phyloP scores from a whole-genome alignment of 1,140 invertebrate species.

The Anadara kagoshimensis region DNA sequence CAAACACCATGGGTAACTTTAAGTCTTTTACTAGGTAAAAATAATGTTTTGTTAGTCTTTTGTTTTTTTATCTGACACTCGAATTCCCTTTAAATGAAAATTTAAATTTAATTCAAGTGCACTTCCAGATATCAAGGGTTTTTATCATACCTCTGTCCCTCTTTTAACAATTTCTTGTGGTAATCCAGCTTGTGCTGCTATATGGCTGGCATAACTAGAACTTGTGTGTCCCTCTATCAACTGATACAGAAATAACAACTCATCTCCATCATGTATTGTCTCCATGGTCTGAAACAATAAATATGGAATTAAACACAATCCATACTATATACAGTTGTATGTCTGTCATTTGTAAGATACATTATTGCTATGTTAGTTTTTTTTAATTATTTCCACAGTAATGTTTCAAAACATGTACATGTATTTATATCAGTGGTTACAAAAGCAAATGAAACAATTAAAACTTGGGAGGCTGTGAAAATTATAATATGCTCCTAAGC shows the following conservation, averaged over 20 bases:
- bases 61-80: too few species aligned
- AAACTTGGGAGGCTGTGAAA: too few species aligned
- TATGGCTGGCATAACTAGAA: conserved; percentile 78
- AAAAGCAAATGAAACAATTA: too few species aligned
- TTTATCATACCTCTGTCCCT: conserved; percentile 65
- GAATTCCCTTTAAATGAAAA: neutral
- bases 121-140: neutral
- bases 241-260: conserved; percentile 80
- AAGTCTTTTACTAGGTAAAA: too few species aligned
- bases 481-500: too few species aligned
- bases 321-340: neutral
- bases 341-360: neutral
- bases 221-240: conserved; percentile 75
- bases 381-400: neutral
- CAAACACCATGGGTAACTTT: too few species aligned
- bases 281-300: conserved; percentile 77
- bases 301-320: too few species aligned
- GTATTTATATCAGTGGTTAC: too few species aligned
- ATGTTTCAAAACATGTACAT: neutral
- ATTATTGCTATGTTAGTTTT: neutral
- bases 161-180: conserved; percentile 69
- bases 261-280: conserved; percentile 75
- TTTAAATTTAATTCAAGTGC: neutral
- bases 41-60: too few species aligned
- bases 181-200: conserved; percentile 76